Conservation (phyloP, 2,797 vertebrate species). For the Cuniculus paca region DNA sequence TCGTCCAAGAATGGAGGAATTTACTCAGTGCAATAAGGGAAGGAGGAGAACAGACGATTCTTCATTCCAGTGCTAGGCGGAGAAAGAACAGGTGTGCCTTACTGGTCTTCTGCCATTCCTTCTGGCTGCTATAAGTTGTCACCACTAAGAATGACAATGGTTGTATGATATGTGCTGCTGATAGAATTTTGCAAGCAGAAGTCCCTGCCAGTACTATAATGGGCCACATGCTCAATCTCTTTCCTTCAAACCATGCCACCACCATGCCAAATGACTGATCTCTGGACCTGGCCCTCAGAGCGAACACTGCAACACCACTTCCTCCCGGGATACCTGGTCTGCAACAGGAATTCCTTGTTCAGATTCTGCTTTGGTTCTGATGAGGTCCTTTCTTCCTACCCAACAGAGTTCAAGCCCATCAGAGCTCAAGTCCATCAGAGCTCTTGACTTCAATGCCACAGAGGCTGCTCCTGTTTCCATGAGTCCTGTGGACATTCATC, state of each 20-base stretch:
- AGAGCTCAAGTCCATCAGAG: not conserved
- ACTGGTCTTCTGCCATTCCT: not conserved
- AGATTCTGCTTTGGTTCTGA: not conserved
- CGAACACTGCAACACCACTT: not conserved
- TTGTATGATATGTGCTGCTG: not conserved
- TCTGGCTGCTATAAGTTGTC: not conserved
- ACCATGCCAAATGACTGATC: not conserved
- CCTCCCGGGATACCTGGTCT: not conserved
- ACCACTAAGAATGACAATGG: not conserved
- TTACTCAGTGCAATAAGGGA: not conserved
- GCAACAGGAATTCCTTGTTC: not conserved
- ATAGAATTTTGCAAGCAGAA: not conserved
- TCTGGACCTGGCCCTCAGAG: too few relatives aligned
- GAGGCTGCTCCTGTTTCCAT: not conserved
- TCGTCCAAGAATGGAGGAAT: not conserved
- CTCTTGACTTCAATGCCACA: not conserved
- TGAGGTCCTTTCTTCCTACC: not conserved
- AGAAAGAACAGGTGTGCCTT: not conserved
- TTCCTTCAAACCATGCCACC: not conserved
- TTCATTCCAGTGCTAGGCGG: not conserved
- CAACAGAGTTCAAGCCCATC: not conserved
- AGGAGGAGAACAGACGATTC: rapidly evolving
- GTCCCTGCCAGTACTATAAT: not conserved
- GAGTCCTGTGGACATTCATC: not conserved
- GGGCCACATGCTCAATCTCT: not conserved